Conservation (phyloP, 2,113 vertebrate genomes). For the Myodes glareolus region DNA sequence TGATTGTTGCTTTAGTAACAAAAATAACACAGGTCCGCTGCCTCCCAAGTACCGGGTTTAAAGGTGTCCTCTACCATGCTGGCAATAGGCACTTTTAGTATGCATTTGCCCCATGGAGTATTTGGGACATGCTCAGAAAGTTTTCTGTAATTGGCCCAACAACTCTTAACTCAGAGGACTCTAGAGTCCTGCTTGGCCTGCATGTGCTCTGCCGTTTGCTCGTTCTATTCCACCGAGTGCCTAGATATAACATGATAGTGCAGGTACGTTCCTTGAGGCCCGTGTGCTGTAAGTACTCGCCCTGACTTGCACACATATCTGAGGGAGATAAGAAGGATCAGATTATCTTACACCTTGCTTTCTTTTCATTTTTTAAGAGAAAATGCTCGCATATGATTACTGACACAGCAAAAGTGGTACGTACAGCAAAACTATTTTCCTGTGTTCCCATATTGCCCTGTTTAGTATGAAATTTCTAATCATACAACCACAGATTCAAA, state of each 20-base stretch:
- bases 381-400: neutral
- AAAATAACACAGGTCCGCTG: neutral
- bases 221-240: neutral
- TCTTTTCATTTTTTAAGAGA: conserved; percentile 20
- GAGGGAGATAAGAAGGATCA: neutral
- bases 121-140: neutral
- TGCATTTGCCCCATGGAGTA: neutral
- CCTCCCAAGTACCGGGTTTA: neutral
- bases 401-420: neutral
- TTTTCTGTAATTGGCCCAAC: neutral
- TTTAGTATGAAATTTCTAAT: conserved; percentile 2
- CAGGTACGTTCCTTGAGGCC: neutral
- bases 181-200: neutral
- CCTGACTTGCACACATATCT: neutral
- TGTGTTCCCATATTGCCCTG: neutral
- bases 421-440: neutral
- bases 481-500: conserved; percentile 17
- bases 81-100: neutral
- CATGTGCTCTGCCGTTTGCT: neutral
- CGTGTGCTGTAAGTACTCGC: neutral
- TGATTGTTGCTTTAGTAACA: conserved; percentile 19
- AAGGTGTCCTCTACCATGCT: neutral
- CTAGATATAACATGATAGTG: neutral
- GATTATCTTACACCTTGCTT: neutral
- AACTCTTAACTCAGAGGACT: neutral